Conservation (phyloP, 1,140 invertebrate genomes). For the Myzus persicae region DNA sequence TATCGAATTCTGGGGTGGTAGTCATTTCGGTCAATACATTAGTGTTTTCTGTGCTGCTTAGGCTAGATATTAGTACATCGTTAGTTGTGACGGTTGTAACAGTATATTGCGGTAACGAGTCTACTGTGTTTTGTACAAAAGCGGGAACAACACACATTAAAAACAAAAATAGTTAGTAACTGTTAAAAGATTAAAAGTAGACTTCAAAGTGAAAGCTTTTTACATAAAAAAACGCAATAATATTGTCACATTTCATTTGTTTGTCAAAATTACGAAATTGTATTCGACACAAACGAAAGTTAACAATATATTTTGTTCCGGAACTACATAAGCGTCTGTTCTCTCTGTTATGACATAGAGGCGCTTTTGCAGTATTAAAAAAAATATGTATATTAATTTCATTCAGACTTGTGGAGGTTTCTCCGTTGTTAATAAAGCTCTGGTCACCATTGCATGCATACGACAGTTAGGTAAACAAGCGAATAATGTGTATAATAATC, state of each 20-base stretch:
- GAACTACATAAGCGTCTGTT: slow-evolving; percentile 55
- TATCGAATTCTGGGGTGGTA: neutral
- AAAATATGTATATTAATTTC: slow-evolving; percentile 29
- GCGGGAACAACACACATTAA: slow-evolving; percentile 57
- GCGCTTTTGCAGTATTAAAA: slow-evolving; percentile 29
- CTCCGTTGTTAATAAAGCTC: slow-evolving; percentile 53
- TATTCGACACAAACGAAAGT: slow-evolving; percentile 23
- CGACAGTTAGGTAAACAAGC: neutral
- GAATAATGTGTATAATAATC: neutral
- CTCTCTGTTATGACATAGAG: slow-evolving; percentile 34
- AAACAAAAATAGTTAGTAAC: slow-evolving; percentile 52
- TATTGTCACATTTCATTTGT: neutral
- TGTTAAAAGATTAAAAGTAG: slow-evolving; percentile 44
- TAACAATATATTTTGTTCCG: slow-evolving; percentile 44
- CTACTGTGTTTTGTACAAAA: slow-evolving; percentile 58
- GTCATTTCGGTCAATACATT: slow-evolving; percentile 35
- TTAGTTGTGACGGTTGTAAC: slow-evolving; percentile 24
- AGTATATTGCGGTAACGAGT: slow-evolving; percentile 40
- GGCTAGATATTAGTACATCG: slow-evolving; percentile 33
- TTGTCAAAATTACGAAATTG: slow-evolving; percentile 19
- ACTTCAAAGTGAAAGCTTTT: slow-evolving; percentile 55
- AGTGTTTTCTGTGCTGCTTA: neutral
- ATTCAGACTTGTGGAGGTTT: slow-evolving; percentile 57
- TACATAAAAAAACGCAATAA: slow-evolving; percentile 44
- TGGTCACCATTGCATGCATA: slow-evolving; percentile 20